Evolutionary conservation across 2,888 invertebrate species (phyloP), one percentile per base, ranked within the genome.

Genomic region (Hydraecia micacea): DNA sequence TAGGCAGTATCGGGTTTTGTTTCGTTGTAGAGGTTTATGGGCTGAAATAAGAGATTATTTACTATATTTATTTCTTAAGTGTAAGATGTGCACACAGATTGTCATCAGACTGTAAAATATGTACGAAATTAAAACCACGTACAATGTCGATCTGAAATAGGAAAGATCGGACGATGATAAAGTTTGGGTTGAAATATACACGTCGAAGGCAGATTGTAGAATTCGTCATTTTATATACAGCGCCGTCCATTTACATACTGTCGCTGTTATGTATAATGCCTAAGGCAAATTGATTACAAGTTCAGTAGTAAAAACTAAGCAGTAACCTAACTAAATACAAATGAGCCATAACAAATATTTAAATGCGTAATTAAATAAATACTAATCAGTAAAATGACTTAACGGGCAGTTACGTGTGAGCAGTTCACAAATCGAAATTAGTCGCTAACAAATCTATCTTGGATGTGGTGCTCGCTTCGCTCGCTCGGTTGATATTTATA

Each of bases 1-100:
- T 62, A 80, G 46, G 52, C 55, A 13, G 62, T 80, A 55, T 68
- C 28, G 36, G 58, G 42, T 67, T 67, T 72, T 79, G 52, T 67
- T 60, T 36, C 18, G 13, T 13, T 66, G 58, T 75, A 66, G 4
- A 66, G 58, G 28, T 49, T 66, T 77, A 18, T 58, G 18, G 46
- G 36, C 32, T 25, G 15, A 49, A 39, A 52, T 36, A 21, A 15
- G 25, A 52, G 69, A 69, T 69, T 52, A n/a, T n/a, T 68, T 49
- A 3, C 25, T 18, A 52, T 25, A 36, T 32, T 52, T 69, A 32
- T 52, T 52, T 52, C 1, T 32, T 18, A 18, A 5, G 32, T 5
- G 11, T 39, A 21, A 13, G 18, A 39, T 0, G 21, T 55, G n/a
- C 7, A n/a, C n/a, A 18, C 0, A n/a, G 18, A 69, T 52, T 36